Conservation (phyloP, 2,888 invertebrate genomes). For the Leptura quadrifasciata region DNA sequence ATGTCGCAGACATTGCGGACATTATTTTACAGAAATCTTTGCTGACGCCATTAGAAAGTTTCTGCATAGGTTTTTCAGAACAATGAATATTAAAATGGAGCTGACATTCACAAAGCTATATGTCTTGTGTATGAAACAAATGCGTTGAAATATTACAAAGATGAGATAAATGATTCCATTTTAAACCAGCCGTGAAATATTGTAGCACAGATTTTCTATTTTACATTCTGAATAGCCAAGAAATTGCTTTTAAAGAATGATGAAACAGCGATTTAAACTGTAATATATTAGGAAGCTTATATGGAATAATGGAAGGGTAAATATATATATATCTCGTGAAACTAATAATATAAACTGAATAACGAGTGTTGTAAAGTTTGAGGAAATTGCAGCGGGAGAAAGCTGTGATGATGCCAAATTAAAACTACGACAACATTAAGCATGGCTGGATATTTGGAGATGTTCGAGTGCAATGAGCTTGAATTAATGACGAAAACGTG, state of each 20-base stretch:
- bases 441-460: neutral
- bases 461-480: neutral
- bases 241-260: slow-evolving; percentile 38
- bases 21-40: neutral
- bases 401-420: neutral
- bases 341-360: neutral
- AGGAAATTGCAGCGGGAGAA: neutral
- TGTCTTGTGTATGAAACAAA: slow-evolving; percentile 30
- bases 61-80: slow-evolving; percentile 11
- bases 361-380: neutral
- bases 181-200: slow-evolving; percentile 51
- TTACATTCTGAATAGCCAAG: slow-evolving; percentile 43
- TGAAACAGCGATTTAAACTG: slow-evolving; percentile 37
- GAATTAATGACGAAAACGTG: neutral
- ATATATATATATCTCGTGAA: neutral
- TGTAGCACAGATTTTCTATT: slow-evolving; percentile 46
- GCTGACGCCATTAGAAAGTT: neutral
- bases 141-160: slow-evolving; percentile 36
- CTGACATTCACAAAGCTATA: slow-evolving; percentile 18
- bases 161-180: slow-evolving; percentile 50
- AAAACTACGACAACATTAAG: neutral
- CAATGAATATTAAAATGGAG: slow-evolving; percentile 28
- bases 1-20: neutral
- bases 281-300: slow-evolving; percentile 22
- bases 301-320: slow-evolving; percentile 11